Percentiles rank a stretch among this genome's conserved stretches.
These are phyloP conservation scores for Drosophila watanabei DNA, from an alignment of 1,140 invertebrate genomes.

Conservation along the genomic window DNA sequence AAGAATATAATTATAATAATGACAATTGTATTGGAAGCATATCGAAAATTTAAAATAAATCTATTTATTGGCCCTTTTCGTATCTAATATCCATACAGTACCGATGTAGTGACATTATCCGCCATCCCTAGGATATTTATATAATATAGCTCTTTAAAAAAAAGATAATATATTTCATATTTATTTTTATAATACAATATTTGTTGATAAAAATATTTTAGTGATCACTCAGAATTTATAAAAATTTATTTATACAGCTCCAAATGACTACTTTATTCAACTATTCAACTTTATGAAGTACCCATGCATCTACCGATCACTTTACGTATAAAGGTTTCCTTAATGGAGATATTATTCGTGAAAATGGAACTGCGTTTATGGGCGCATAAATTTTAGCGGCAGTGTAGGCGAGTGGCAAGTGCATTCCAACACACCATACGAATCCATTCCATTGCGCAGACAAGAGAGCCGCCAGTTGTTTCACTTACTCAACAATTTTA, in stretches of 20 bases:
- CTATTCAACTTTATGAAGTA: neutral
- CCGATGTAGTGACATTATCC: too few species aligned
- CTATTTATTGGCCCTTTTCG: neutral
- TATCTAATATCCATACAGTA: too few species aligned
- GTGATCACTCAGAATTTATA: neutral
- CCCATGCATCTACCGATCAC: neutral
- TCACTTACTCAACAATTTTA: constrained; percentile 61
- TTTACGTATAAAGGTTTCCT: neutral
- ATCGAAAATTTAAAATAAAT: neutral
- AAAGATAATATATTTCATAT: neutral
- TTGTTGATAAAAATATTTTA: neutral
- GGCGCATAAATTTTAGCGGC: constrained; percentile 30
- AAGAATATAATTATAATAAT: neutral
- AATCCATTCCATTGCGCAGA: constrained; percentile 52
- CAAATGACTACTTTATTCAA: neutral
- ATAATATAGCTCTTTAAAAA: neutral
- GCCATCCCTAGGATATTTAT: neutral
- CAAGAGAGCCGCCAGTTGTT: constrained; percentile 67
- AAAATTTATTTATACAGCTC: neutral
- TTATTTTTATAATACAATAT: neutral
- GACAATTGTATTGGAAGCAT: neutral
- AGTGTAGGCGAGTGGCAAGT: constrained; percentile 55
- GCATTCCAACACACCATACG: constrained; percentile 54
- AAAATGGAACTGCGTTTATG: neutral
- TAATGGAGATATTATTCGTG: neutral